Conservation (phyloP, 1,140 invertebrate genomes). For the Sinella curviseta region DNA sequence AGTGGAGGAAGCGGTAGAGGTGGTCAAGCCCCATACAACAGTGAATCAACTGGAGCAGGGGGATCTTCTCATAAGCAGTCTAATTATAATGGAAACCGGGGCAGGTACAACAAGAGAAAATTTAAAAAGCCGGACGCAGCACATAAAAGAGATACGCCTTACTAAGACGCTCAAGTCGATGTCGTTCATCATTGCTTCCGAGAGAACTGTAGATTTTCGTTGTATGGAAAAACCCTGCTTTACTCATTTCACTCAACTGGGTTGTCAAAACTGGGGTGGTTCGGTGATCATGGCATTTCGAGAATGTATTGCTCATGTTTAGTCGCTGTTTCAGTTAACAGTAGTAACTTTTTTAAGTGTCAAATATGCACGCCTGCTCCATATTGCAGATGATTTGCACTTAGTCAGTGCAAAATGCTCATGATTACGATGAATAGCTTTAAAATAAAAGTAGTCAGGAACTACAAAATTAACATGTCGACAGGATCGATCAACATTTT, state of each 20-base stretch:
- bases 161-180: slow-evolving; percentile 11
- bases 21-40: background rate
- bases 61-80: background rate
- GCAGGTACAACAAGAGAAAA: background rate
- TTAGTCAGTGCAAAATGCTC: background rate
- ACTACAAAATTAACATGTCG: background rate
- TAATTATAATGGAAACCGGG: background rate
- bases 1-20: background rate
- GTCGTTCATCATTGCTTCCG: background rate
- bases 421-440: slow-evolving; percentile 5
- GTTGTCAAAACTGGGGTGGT: background rate
- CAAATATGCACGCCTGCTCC: background rate
- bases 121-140: background rate
- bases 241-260: background rate
- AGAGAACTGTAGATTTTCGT: background rate
- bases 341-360: background rate
- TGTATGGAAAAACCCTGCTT: background rate
- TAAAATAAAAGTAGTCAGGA: slow-evolving; percentile 4
- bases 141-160: slow-evolving; percentile 13
- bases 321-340: background rate
- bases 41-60: background rate
- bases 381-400: background rate
- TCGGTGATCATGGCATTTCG: slow-evolving; percentile 1
- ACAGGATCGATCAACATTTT: slow-evolving; percentile 9
- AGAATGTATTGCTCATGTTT: slow-evolving; percentile 6